Evolutionary conservation across 2,888 invertebrate genomes (phyloP).

Genomic region (Metalampra italica): DNA sequence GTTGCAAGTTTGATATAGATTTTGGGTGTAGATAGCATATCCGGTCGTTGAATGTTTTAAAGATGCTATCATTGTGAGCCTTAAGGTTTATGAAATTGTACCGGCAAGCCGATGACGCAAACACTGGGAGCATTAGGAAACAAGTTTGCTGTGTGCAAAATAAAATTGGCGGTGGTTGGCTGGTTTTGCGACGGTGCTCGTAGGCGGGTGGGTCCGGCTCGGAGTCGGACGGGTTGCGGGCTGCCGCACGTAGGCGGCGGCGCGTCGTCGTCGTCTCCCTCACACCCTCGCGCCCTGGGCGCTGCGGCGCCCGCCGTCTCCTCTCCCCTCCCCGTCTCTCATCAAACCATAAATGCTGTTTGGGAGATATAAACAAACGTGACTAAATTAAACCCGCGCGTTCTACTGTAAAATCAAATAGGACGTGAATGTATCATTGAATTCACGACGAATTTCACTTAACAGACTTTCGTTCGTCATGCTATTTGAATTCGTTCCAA

Average conservation of each 20-base stretch:
- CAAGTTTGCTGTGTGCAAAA: constrained; percentile 59
- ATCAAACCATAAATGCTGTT: not conserved
- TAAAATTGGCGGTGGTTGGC: constrained; percentile 58
- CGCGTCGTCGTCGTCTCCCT: constrained; percentile 22
- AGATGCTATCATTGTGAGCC: constrained; percentile 5
- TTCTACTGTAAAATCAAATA: not conserved
- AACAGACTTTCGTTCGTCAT: not conserved
- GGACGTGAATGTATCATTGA: not conserved
- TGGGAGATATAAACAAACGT: not conserved
- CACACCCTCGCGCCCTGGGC: constrained; percentile 23
- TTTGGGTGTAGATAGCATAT: not conserved
- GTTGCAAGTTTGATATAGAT: not conserved
- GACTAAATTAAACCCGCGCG: not conserved
- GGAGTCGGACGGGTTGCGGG: constrained; percentile 11
- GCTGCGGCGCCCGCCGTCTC: constrained; percentile 1
- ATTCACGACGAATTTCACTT: not conserved
- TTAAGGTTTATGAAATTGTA: constrained; percentile 11
- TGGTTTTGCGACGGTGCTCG: constrained; percentile 58
- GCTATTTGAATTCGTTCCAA: not conserved
- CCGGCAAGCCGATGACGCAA: constrained; percentile 27
- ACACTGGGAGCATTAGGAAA: constrained; percentile 46
- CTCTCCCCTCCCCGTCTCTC: not conserved
- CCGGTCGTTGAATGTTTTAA: constrained; percentile 2
- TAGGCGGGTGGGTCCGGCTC: constrained; percentile 46
- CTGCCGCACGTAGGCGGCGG: constrained; percentile 33